Evolutionary conservation across 2,113 vertebrate species (phyloP).

Genomic region (Coptodon rendalli): DNA sequence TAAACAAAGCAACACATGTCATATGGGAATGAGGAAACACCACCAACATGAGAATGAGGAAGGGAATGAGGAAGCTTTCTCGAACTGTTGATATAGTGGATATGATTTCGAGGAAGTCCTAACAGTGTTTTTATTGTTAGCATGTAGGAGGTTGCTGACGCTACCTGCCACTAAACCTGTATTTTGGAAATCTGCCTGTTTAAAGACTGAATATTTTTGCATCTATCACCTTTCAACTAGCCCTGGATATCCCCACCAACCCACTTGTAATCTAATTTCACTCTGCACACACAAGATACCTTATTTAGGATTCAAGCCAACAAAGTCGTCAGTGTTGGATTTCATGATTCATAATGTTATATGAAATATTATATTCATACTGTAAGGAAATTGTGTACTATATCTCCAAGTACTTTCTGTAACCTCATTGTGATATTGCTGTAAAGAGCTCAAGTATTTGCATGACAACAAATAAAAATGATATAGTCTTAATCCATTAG

Average conservation of each 20-base stretch:
- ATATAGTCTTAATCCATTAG: not conserved
- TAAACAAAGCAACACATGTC: not conserved
- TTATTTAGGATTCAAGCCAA: not conserved
- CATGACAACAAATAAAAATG: not conserved
- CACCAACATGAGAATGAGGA: not conserved
- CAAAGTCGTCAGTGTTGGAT: not conserved
- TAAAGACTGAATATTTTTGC: not conserved
- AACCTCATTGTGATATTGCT: not conserved
- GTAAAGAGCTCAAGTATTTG: not conserved
- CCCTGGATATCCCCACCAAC: not conserved
- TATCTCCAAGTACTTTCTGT: not conserved
- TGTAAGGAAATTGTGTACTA: not conserved
- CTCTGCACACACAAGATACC: not conserved
- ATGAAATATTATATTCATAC: not conserved
- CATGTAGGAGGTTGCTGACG: not conserved
- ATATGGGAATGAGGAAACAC: slow-evolving; percentile 10
- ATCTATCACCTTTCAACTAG: not conserved
- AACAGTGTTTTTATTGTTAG: not conserved
- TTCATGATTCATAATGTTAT: not conserved
- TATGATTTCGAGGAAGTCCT: not conserved
- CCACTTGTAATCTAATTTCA: not conserved
- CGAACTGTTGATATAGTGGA: not conserved
- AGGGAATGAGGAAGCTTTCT: not conserved
- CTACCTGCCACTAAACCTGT: not conserved
- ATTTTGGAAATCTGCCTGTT: not conserved